These are phyloP conservation scores for Dreissena polymorpha DNA, from an alignment of 1,140 invertebrate genomes.

Conservation along the genomic window DNA sequence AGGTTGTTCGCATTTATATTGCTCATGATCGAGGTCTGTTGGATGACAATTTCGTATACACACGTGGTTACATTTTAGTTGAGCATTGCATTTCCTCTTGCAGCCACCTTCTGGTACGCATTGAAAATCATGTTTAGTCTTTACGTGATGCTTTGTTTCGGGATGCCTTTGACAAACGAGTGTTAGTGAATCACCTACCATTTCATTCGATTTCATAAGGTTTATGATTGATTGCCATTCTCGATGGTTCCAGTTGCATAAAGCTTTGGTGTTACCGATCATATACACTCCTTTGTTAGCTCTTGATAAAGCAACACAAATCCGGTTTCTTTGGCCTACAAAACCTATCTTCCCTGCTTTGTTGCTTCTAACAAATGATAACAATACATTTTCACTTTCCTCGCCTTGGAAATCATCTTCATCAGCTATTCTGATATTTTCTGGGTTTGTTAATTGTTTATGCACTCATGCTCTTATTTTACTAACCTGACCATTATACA, in stretches of 20 bases:
- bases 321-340: constrained; percentile 86
- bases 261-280: constrained; percentile 85
- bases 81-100: constrained; percentile 64
- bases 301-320: constrained; percentile 91
- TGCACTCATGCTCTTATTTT: constrained; percentile 71
- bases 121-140: constrained; percentile 68
- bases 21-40: constrained; percentile 59
- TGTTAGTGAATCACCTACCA: constrained; percentile 67
- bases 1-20: constrained; percentile 65
- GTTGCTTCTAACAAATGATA: constrained; percentile 90
- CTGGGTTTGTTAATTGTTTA: constrained; percentile 48
- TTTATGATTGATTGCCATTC: constrained; percentile 78
- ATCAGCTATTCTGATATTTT: constrained; percentile 81
- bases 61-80: constrained; percentile 71
- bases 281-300: constrained; percentile 87
- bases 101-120: constrained; percentile 76
- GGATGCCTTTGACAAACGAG: constrained; percentile 78
- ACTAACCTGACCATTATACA: constrained; percentile 78
- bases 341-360: constrained; percentile 87
- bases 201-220: constrained; percentile 53
- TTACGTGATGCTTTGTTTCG: constrained; percentile 48
- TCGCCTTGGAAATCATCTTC: constrained; percentile 90
- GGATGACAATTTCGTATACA: constrained; percentile 67
- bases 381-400: constrained; percentile 90
- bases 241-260: constrained; percentile 74